Percentiles rank a stretch among this genome's conserved stretches.
phyloP scores from a whole-genome alignment of 2,888 invertebrate genomes.

The Dynastes tityus region DNA sequence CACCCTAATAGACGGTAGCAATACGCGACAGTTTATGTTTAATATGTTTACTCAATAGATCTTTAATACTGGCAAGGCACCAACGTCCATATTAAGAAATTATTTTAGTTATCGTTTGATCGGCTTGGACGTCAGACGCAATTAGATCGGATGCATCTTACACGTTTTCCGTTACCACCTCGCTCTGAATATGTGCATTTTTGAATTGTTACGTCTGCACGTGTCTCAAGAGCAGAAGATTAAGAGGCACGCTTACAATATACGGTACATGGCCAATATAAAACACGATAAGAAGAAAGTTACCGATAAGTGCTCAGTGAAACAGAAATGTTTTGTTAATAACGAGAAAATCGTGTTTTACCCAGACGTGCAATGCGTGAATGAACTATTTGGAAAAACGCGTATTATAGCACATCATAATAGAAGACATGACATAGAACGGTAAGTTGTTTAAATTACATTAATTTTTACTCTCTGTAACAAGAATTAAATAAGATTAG shows the following conservation, averaged over 20 bases:
- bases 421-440: conserved; percentile 36
- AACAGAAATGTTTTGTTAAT: conserved; percentile 31
- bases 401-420: not conserved
- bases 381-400: conserved; percentile 2
- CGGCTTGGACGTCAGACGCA: conserved; percentile 6
- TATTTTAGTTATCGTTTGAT: conserved; percentile 27
- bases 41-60: conserved; percentile 16
- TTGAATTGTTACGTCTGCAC: conserved; percentile 74
- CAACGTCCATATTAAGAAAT: conserved; percentile 30
- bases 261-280: conserved; percentile 38
- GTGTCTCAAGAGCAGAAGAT: conserved; percentile 71
- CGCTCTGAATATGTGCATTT: conserved; percentile 72
- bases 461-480: no score
- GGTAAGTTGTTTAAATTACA: conserved; percentile 41
- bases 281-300: conserved; percentile 4
- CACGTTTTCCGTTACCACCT: not conserved
- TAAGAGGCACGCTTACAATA: conserved; percentile 51
- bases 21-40: not conserved
- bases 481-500: no score
- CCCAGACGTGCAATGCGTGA: conserved; percentile 16
- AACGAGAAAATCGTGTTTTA: conserved; percentile 22
- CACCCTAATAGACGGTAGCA: conserved; percentile 8
- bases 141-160: not conserved
- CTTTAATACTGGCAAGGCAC: not conserved
- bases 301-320: conserved; percentile 5